Conservation (phyloP, 64 coral and sea anemone genomes). For the Porites lutea region DNA sequence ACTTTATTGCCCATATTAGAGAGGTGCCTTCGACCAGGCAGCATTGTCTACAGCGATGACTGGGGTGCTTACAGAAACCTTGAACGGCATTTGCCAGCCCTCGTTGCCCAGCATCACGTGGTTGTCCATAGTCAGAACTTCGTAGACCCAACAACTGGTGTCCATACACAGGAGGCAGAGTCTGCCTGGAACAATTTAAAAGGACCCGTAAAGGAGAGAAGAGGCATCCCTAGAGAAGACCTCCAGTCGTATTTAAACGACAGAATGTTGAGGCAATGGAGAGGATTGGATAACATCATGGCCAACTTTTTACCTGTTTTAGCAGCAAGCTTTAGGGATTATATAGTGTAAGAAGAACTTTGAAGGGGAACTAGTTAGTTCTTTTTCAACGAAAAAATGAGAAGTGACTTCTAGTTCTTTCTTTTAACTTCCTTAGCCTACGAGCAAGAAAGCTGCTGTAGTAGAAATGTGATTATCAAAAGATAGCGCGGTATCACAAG, state of each 20-base stretch:
- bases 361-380: too few species aligned
- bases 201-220: constrained; percentile 23
- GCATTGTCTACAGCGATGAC: constrained; percentile 34
- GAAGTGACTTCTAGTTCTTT: too few species aligned
- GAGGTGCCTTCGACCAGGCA: constrained; percentile 39
- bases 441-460: too few species aligned
- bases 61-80: constrained; percentile 27
- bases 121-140: constrained; percentile 44
- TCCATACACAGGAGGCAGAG: neutral
- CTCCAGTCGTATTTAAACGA: constrained; percentile 1
- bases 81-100: neutral
- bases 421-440: too few species aligned
- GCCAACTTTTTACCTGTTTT: neutral
- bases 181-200: constrained; percentile 37
- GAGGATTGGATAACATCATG: neutral
- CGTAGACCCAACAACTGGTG: constrained; percentile 45
- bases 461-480: too few species aligned
- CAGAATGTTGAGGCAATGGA: too few species aligned
- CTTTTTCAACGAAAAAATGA: too few species aligned
- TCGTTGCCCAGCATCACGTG: neutral
- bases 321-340: neutral
- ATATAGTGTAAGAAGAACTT: too few species aligned
- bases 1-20: neutral
- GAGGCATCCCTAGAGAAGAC: constrained; percentile 28
- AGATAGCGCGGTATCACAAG: too few species aligned